These are phyloP conservation scores for Halichoerus grypus DNA, from an alignment of 2,113 vertebrate genomes.

Conservation along the genomic window DNA sequence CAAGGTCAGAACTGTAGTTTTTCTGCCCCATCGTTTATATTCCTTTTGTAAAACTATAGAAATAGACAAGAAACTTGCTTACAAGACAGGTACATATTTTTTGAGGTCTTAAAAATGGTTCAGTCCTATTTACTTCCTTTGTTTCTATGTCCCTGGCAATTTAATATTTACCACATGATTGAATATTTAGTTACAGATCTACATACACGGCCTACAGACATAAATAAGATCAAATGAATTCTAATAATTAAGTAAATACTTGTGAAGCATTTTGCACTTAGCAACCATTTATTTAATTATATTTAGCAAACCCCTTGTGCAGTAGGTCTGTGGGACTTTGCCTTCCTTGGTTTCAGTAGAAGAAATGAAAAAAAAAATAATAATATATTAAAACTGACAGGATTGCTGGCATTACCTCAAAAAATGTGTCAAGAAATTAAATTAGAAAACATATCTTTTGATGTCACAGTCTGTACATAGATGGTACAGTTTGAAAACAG, in stretches of 20 bases:
- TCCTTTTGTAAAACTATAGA: conserved; percentile 40
- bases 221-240: conserved; percentile 66
- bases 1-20: conserved; percentile 65
- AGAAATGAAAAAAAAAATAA: not conserved
- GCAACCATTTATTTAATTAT: conserved; percentile 67
- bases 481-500: conserved; percentile 50
- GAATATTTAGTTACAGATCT: conserved; percentile 35
- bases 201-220: not conserved
- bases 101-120: conserved; percentile 45
- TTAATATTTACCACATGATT: conserved; percentile 16
- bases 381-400: conserved; percentile 39
- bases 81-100: not conserved
- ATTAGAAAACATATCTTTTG: conserved; percentile 60
- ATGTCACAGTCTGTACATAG: not conserved
- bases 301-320: conserved; percentile 26
- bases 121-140: not conserved
- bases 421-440: conserved; percentile 54
- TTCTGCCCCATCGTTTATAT: conserved; percentile 25
- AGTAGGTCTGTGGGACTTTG: not conserved
- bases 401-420: conserved; percentile 66
- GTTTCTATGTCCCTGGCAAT: not conserved
- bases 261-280: conserved; percentile 57
- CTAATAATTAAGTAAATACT: conserved; percentile 65
- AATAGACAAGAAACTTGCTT: not conserved
- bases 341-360: conserved; percentile 34